Evolutionary conservation across 1,140 invertebrate genomes (phyloP), one percentile per base, ranked within the genome.

Genomic region (Euura saliciscinereae): DNA sequence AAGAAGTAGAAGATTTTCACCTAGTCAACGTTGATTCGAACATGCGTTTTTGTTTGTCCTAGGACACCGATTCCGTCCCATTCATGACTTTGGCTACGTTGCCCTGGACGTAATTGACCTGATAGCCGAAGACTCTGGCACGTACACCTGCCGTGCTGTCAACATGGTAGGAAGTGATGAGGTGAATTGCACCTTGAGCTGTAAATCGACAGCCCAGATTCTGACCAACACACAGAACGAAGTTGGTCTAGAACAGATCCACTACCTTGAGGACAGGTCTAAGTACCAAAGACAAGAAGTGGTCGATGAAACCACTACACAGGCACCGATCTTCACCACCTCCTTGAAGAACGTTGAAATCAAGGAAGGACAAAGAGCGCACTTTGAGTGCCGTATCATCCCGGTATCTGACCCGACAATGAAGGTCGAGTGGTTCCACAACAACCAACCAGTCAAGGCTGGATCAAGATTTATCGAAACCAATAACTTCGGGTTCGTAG

Each of bases 341-440:
- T 96, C 96, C 0, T 87, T 97, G 71, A 96, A 96, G 82, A 96
- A 96, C 80, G 91, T 96, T 44, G 93, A 97, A 80, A 95, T 99
- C 71, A 95, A 95, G 82, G 98, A 99, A 90, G 96, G 96, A 28
- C 96, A 99, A 83, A 88, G 96, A 68, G 97, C 97, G 44, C 97
- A 99, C 81, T 99, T 99, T 82, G 98, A 99, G 86, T 97, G 95
- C 80, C 92, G 97, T 46, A 86, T 99, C 8, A 97, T 98, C 78
- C 98, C 98, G 6, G 95, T 99, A 42, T 98, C 97, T 59, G 98
- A 99, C 89, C 91, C 96, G 1, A 96, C 95, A 0, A 95, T 99
- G 94, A 96, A 95, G 85, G 97, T 99, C 0, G 96, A 99, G 89
- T 99, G 98, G 98, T 98, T 96, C 88, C 96, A 97, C 75, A 97